Conservation (phyloP, 2,113 vertebrate species). For the Picathartes gymnocephalus region DNA sequence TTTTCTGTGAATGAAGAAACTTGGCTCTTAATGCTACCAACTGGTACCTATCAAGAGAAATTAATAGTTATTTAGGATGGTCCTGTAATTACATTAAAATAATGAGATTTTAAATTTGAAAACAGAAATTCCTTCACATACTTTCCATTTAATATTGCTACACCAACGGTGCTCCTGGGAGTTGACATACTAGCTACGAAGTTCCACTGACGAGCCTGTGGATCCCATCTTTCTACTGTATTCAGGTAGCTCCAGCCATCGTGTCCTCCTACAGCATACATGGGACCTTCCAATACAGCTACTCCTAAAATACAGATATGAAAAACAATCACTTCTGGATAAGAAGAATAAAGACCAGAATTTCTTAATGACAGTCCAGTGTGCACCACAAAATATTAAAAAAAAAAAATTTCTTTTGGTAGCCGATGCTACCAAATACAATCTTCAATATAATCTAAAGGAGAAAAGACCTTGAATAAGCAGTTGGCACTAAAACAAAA, state of each 20-base stretch:
- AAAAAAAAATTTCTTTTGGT: neutral
- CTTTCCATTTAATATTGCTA: constrained; percentile 94
- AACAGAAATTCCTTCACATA: constrained; percentile 69
- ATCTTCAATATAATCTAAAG: neutral
- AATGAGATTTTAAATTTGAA: neutral
- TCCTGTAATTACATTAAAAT: neutral
- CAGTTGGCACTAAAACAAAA: neutral
- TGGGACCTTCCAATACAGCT: constrained; percentile 92
- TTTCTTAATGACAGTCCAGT: neutral
- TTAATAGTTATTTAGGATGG: neutral
- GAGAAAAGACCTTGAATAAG: neutral
- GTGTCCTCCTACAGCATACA: constrained; percentile 97
- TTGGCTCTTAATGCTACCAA: neutral
- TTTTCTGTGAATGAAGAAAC: neutral
- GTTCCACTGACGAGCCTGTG: constrained; percentile 98
- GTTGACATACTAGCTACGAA: constrained; percentile 97
- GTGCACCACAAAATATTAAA: neutral
- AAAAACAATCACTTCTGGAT: neutral
- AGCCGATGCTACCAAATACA: neutral
- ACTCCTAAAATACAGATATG: constrained; percentile 78
- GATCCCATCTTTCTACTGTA: constrained; percentile 98
- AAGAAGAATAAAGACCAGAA: neutral
- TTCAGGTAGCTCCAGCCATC: constrained; percentile 99
- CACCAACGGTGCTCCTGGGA: constrained; percentile 94
- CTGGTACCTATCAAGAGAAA: neutral